These are phyloP conservation scores for Onychomys arenicola DNA, from an alignment of 2,797 vertebrate species.

Conservation along the genomic window DNA sequence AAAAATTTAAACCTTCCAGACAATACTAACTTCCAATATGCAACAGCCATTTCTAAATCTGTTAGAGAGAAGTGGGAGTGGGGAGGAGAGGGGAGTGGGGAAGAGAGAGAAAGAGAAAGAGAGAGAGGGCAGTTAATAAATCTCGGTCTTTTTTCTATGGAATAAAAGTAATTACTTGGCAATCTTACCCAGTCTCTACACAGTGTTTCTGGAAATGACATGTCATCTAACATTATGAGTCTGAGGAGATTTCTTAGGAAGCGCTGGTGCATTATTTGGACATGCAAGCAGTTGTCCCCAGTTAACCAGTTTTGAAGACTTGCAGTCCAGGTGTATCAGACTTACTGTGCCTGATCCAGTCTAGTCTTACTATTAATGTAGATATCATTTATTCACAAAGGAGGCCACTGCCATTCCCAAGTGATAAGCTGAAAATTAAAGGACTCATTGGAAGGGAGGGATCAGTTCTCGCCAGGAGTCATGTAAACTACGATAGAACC, in stretches of 20 bases:
- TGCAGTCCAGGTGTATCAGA: neutral
- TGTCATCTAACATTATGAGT: neutral
- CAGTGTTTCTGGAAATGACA: neutral
- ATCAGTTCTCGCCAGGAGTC: neutral
- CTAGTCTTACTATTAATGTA: neutral
- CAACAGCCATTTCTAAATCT: conserved; percentile 99
- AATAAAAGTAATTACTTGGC: neutral
- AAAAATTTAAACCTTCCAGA: conserved; percentile 98
- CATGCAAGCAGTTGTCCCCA: neutral
- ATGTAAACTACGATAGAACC: neutral
- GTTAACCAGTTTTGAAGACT: neutral
- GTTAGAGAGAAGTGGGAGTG: conserved; percentile 80
- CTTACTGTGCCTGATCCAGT: neutral
- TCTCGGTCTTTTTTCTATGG: neutral
- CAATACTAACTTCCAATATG: conserved; percentile 99
- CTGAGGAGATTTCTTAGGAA: neutral
- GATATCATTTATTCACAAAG: neutral
- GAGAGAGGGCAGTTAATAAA: conserved; percentile 16
- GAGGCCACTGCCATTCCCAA: neutral
- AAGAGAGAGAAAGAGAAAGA: neutral
- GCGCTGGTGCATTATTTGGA: neutral
- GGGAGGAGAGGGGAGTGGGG: neutral
- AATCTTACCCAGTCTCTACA: neutral
- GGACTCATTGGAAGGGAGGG: neutral
- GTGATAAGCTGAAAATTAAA: neutral